A percentile compares a stretch with the other conserved stretches of the same genome.
phyloP scores from a whole-genome alignment of 1,140 invertebrate genomes.

The Zaprionus gabonicus region DNA sequence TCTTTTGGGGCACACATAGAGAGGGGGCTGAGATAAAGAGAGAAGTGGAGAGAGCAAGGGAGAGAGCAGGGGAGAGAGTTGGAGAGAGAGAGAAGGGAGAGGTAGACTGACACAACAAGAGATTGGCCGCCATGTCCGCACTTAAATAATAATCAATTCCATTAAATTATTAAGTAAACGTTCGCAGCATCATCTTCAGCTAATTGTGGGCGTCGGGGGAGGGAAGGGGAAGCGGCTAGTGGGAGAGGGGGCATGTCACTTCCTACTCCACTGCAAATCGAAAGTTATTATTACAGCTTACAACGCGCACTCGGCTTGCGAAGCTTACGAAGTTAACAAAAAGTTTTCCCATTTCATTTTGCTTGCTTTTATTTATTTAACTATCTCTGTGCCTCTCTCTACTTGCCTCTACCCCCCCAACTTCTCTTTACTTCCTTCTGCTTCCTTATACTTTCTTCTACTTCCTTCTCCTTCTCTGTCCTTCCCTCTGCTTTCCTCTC shows the following conservation, averaged over 20 bases:
- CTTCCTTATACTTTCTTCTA: neutral
- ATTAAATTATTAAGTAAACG: constrained; percentile 77
- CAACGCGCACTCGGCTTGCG: constrained; percentile 20
- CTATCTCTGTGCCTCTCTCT: neutral
- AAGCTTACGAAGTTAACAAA: constrained; percentile 44
- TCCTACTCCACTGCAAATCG: neutral
- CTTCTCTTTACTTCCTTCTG: accelerated
- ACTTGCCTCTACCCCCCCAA: neutral
- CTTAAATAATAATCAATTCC: constrained; percentile 83
- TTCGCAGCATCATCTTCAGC: constrained; percentile 12
- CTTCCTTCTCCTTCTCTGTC: accelerated
- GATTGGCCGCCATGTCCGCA: constrained; percentile 71
- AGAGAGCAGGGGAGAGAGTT: neutral
- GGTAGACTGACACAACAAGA: neutral
- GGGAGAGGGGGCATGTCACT: no score
- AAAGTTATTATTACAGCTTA: constrained; percentile 57
- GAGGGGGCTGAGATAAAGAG: neutral
- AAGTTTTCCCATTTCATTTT: constrained; percentile 70
- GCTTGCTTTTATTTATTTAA: constrained; percentile 21
- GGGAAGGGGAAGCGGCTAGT: no score
- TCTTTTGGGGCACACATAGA: constrained; percentile 37
- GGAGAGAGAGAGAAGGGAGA: neutral
- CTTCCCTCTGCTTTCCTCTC: neutral
- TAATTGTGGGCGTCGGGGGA: constrained; percentile 61
- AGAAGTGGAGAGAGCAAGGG: neutral